Conservation (phyloP, 2,888 invertebrate species). For the Lochmaea capreae region DNA sequence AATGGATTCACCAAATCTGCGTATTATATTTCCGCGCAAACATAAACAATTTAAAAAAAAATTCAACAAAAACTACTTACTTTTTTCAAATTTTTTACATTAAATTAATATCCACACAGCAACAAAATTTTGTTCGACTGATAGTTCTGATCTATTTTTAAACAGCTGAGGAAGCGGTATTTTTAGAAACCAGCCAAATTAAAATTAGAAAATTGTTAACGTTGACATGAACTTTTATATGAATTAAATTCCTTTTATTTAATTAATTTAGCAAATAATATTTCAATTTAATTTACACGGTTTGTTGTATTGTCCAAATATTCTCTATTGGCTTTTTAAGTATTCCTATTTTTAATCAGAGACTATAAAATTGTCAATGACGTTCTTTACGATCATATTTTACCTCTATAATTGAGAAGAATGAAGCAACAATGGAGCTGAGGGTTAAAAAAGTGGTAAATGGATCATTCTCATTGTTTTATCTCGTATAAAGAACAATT, state of each 20-base stretch:
- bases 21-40: conserved; percentile 4
- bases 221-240: conserved; percentile 10
- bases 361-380: too few relatives aligned
- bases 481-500: too few relatives aligned
- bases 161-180: conserved; percentile 56
- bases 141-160: conserved; percentile 60
- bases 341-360: too few relatives aligned
- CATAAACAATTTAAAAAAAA: conserved; percentile 7
- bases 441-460: too few relatives aligned
- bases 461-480: too few relatives aligned
- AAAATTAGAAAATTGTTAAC: conserved; percentile 55
- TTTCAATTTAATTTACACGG: too few relatives aligned
- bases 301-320: too few relatives aligned
- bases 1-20: neutral
- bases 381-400: too few relatives aligned
- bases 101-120: conserved; percentile 59
- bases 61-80: conserved; percentile 41
- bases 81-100: conserved; percentile 50
- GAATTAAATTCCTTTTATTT: neutral
- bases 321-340: too few relatives aligned
- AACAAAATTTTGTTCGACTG: conserved; percentile 58
- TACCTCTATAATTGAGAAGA: too few relatives aligned
- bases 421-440: too few relatives aligned
- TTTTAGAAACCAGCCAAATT: conserved; percentile 59
- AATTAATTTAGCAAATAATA: neutral